Evolutionary conservation across 2,888 invertebrate genomes (phyloP), one percentile per base, ranked within the genome.

Genomic region (Panorpa germanica): DNA sequence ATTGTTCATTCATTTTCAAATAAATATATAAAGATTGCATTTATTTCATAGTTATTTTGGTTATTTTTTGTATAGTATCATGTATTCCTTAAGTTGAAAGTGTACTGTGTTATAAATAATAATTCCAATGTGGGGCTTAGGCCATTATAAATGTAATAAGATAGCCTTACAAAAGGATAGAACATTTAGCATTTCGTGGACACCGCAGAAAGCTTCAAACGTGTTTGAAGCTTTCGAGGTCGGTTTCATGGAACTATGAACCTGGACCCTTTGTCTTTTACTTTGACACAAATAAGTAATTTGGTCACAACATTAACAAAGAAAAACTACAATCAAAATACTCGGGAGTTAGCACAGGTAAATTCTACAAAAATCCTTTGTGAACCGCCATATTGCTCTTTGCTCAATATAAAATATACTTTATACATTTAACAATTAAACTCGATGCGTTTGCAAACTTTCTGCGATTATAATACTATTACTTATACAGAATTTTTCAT

Each of bases 211-310:
- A 78, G 81, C 81, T 82, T 82, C 81, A 81, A 80, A 70, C 68
- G 61, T 65, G 68, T 77, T 83, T 83, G 83, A 83, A 83, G 83
- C 82, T 83, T 83, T 83, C 82, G 77, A 70, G 69, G 73, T 71
- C 69, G 76, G 66, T 65, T 75, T 72, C 68, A 61, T 61, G 83
- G 82, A 86, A 86, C 81, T 86, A 88, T 88, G 88, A 86, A 85
- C 82, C 86, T 90, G 75, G 91, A 91, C 76, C 80, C 90, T 73
- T 75, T 88, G 73, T 85, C 83, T 71, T 82, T 88, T 77, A 83
- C 90, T 73, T 78, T 91, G 77, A 83, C 85, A 73, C 88, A 91
- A 78, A 91, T 93, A 68, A 82, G 81, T 78, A 81, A 81, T 75
- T 81, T 90, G 65, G 83, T 91, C 70, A 72, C 76, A 61, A 83